These are phyloP conservation scores for Poecilia gillii DNA, from an alignment of 2,797 vertebrate species.

Conservation along the genomic window DNA sequence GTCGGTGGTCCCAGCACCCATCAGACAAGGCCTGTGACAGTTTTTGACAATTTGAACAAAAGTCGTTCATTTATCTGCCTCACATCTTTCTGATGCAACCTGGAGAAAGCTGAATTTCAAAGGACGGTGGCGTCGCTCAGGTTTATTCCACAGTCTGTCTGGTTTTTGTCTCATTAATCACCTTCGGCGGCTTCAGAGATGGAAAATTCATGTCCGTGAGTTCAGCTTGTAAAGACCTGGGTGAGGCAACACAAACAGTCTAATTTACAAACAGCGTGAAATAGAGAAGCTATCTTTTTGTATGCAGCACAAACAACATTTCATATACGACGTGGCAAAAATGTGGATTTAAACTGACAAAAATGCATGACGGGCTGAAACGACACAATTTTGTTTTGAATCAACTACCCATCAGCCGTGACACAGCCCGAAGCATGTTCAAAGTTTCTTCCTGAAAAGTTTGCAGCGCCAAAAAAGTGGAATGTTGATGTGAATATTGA, in stretches of 20 bases:
- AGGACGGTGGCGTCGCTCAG: conserved; percentile 37
- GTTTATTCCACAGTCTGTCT: conserved; percentile 14
- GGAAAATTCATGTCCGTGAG: conserved; percentile 8
- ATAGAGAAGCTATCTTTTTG: conserved; percentile 5
- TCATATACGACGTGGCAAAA: background rate
- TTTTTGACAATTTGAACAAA: conserved; percentile 75
- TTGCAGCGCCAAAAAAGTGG: background rate
- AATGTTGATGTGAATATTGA: background rate
- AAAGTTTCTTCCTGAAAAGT: background rate
- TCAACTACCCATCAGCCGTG: background rate
- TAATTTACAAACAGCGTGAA: conserved; percentile 3
- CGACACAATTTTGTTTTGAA: background rate
- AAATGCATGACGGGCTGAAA: background rate
- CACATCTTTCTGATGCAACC: conserved; percentile 79
- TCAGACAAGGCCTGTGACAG: conserved; percentile 60
- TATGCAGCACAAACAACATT: background rate
- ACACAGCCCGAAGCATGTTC: background rate
- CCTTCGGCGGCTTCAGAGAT: conserved; percentile 10
- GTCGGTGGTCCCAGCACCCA: conserved; percentile 15
- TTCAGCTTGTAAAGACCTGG: conserved; percentile 4
- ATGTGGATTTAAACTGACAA: background rate
- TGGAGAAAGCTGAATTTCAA: conserved; percentile 72
- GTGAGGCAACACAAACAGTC: conserved; percentile 3
- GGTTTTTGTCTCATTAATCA: conserved; percentile 8
- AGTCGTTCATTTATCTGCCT: conserved; percentile 74